Percentiles rank a stretch among this genome's conserved stretches.
These are phyloP conservation scores for Aegithalos caudatus DNA, from an alignment of 2,113 vertebrate species.

Conservation along the genomic window DNA sequence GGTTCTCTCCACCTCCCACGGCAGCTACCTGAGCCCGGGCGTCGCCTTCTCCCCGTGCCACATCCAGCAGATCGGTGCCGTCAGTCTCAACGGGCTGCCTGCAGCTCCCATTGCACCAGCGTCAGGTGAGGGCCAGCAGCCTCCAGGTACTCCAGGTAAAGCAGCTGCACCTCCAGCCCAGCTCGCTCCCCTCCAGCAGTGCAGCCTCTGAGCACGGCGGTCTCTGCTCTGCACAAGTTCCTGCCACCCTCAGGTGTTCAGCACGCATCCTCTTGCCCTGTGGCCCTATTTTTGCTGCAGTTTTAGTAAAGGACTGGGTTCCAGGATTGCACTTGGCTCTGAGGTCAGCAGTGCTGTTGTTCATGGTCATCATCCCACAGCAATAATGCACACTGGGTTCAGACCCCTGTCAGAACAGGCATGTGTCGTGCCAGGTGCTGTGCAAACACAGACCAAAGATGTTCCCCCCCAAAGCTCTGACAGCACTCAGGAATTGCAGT, in stretches of 20 bases:
- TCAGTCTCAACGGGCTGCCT: constrained; percentile 94
- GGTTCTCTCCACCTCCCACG: constrained; percentile 91
- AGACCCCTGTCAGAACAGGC: background rate
- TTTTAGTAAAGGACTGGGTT: background rate
- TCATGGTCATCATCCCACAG: background rate
- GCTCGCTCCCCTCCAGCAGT: fast-evolving
- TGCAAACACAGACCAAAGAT: background rate
- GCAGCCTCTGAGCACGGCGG: background rate
- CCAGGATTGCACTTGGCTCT: background rate
- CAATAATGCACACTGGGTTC: background rate
- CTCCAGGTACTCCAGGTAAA: background rate
- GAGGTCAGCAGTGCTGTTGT: background rate
- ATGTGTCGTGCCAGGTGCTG: background rate
- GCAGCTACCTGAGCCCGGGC: constrained; percentile 92
- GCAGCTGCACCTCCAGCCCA: background rate
- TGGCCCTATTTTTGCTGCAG: background rate
- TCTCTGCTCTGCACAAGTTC: background rate
- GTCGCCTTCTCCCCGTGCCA: constrained; percentile 92
- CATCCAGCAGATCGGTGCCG: constrained; percentile 96
- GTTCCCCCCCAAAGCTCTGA: background rate
- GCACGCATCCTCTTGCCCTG: fast-evolving
- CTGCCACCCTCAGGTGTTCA: fast-evolving
- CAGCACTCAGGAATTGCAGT: background rate
- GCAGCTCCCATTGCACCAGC: constrained; percentile 84
- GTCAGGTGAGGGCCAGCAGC: constrained; percentile 80